Conservation (phyloP, 2,113 vertebrate genomes). For the Xiphias gladius region DNA sequence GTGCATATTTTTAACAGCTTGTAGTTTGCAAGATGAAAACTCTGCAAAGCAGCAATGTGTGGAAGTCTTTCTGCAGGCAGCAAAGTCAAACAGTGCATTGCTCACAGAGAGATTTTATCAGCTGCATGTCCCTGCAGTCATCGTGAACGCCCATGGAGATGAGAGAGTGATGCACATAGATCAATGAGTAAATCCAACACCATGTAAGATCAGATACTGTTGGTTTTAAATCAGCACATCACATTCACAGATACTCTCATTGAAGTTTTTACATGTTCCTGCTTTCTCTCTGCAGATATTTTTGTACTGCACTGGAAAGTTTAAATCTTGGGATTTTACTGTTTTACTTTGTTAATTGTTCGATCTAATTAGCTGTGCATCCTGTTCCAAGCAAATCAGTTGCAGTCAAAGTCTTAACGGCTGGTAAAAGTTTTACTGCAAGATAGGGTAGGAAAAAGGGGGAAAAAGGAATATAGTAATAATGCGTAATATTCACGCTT, state of each 20-base stretch:
- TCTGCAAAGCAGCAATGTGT: conserved; percentile 1
- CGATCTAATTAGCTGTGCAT: background rate
- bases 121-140: conserved; percentile 57
- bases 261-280: background rate
- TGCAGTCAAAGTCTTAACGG: background rate
- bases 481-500: background rate
- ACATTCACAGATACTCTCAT: background rate
- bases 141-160: conserved; percentile 6
- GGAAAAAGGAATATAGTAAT: background rate
- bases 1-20: background rate
- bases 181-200: conserved; percentile 7
- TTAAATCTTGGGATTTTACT: background rate
- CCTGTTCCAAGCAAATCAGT: background rate
- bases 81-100: conserved; percentile 17
- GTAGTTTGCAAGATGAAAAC: conserved; percentile 8
- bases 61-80: conserved; percentile 23
- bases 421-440: background rate
- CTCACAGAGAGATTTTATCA: conserved; percentile 54
- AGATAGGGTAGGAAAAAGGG: background rate
- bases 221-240: conserved; percentile 36
- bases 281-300: background rate
- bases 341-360: background rate
- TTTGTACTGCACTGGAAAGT: background rate
- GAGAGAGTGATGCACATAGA: background rate
- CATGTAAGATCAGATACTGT: conserved; percentile 12